Evolutionary conservation across 2,888 invertebrate genomes (phyloP).

Genomic region (Ophonus ardosiacus): DNA sequence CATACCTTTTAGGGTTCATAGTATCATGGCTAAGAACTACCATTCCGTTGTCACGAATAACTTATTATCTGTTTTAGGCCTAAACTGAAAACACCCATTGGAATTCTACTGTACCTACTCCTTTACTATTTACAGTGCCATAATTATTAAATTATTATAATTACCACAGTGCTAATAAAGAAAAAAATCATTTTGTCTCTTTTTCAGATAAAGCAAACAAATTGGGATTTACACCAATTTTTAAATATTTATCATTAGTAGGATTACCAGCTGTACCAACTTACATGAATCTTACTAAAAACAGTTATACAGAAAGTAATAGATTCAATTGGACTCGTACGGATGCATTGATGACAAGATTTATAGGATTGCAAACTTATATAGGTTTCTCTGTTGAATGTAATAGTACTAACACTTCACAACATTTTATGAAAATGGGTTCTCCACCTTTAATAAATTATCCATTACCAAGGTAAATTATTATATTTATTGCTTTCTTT

Average conservation of each 20-base stretch:
- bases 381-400: conserved; percentile 86
- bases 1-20: too few relatives aligned
- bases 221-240: conserved; percentile 80
- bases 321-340: conserved; percentile 82
- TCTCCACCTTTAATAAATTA: conserved; percentile 81
- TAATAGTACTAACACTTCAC: conserved; percentile 84
- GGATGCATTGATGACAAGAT: conserved; percentile 82
- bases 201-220: conserved; percentile 80
- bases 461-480: conserved; percentile 78
- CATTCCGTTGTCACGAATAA: too few relatives aligned
- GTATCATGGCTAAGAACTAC: too few relatives aligned
- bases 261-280: conserved; percentile 82
- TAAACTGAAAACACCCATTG: too few relatives aligned
- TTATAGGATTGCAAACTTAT: conserved; percentile 85
- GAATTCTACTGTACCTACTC: too few relatives aligned
- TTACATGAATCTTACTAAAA: conserved; percentile 70
- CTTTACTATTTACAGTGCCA: too few relatives aligned
- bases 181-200: not conserved
- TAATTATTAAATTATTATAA: too few relatives aligned
- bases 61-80: too few relatives aligned
- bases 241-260: conserved; percentile 79
- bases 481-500: conserved; percentile 36
- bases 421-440: conserved; percentile 84
- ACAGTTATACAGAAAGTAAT: conserved; percentile 76
- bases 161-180: too few relatives aligned